Evolutionary conservation across 2,113 vertebrate genomes (phyloP).

Genomic region (Campylorhamphus procurvoides): DNA sequence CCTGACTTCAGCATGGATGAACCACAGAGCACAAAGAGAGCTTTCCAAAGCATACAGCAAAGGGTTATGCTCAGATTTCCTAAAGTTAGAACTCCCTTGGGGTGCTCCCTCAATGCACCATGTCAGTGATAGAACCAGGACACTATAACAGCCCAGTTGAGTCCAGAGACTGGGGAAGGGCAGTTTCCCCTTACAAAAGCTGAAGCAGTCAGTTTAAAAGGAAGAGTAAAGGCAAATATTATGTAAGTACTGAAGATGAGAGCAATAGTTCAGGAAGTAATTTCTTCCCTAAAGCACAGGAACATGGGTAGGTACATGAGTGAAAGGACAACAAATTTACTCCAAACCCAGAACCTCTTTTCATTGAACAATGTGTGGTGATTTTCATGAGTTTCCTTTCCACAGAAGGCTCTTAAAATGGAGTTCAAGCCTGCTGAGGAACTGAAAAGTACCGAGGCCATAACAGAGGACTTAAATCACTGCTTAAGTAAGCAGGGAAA

Average conservation of each 20-base stretch:
- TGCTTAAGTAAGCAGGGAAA: neutral
- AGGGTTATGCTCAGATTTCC: neutral
- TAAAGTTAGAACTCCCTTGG: neutral
- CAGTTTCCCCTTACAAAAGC: neutral
- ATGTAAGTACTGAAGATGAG: neutral
- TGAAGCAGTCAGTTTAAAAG: neutral
- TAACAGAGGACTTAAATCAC: neutral
- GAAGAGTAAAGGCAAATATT: neutral
- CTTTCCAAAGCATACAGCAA: neutral
- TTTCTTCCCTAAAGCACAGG: neutral
- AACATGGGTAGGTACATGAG: neutral
- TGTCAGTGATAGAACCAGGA: neutral
- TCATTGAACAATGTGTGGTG: accelerated
- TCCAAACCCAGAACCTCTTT: neutral
- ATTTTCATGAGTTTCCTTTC: neutral
- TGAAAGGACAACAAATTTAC: neutral
- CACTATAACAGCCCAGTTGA: neutral
- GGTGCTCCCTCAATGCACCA: neutral
- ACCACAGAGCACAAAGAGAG: neutral
- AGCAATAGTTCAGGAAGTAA: neutral
- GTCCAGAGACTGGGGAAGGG: neutral
- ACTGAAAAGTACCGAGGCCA: neutral
- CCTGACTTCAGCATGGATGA: neutral
- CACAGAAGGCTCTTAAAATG: neutral
- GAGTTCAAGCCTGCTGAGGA: neutral